Evolutionary conservation across 2,113 vertebrate genomes (phyloP).

Genomic region (Oxyura jamaicensis): DNA sequence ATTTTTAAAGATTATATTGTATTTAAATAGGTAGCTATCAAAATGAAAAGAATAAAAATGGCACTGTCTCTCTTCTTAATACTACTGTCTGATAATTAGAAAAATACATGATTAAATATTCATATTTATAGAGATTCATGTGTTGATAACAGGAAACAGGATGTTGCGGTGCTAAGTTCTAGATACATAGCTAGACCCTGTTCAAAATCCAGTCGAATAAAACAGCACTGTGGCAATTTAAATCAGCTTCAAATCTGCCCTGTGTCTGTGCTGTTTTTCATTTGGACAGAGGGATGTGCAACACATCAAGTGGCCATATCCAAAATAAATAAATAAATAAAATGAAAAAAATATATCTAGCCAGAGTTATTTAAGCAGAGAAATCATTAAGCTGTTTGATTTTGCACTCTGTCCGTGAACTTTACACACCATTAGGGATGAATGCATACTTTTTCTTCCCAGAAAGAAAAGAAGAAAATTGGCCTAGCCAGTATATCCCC

Average conservation of each 20-base stretch:
- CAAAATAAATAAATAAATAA: not conserved
- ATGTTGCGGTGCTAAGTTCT: not conserved
- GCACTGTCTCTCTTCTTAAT: not conserved
- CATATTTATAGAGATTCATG: not conserved
- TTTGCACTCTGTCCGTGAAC: not conserved
- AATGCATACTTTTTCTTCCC: not conserved
- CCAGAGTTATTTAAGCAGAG: not conserved
- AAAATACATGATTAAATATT: not conserved
- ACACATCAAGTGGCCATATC: not conserved
- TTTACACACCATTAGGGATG: not conserved
- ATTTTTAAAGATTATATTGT: not conserved
- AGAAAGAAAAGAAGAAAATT: not conserved
- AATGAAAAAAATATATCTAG: not conserved
- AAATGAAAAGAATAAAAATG: not conserved
- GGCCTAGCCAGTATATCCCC: not conserved
- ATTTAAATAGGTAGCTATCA: not conserved
- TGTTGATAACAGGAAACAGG: not conserved
- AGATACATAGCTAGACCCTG: not conserved
- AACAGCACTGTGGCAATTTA: not conserved
- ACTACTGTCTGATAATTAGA: not conserved
- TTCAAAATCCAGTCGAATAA: not conserved
- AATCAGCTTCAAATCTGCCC: constrained; percentile 22
- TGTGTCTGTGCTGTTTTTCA: not conserved
- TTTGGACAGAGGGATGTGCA: constrained; percentile 12
- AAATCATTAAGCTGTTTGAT: constrained; percentile 22